Conservation (phyloP, 2,113 vertebrate genomes). For the Bolborhynchus lineola region DNA sequence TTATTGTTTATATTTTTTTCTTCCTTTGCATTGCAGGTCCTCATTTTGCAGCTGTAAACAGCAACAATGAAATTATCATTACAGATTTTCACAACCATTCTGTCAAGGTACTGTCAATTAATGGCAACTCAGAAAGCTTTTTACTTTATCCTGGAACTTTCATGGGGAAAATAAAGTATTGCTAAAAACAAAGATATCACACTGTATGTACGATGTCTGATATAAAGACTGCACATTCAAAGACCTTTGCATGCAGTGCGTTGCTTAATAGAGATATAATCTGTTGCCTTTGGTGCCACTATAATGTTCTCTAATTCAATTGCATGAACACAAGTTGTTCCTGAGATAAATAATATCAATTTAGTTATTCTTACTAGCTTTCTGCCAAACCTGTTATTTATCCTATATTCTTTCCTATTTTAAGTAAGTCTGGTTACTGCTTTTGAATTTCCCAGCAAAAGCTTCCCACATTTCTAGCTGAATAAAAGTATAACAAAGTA, state of each 20-base stretch:
- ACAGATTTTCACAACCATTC: conserved; percentile 99
- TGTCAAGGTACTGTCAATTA: conserved; percentile 86
- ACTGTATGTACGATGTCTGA: background rate
- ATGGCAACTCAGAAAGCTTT: background rate
- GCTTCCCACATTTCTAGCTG: background rate
- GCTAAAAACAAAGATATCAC: background rate
- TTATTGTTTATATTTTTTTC: background rate
- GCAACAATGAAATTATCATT: conserved; percentile 97
- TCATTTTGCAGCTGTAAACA: conserved; percentile 94
- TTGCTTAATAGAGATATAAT: background rate
- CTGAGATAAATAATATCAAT: background rate
- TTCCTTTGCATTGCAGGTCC: conserved; percentile 80
- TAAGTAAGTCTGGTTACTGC: background rate
- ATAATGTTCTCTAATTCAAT: background rate
- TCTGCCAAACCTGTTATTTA: background rate
- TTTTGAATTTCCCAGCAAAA: background rate
- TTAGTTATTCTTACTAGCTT: background rate
- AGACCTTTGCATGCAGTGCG: background rate
- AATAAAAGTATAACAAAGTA: background rate
- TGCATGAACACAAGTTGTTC: background rate
- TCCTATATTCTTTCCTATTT: background rate
- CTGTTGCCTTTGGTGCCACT: background rate
- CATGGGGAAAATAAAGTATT: background rate
- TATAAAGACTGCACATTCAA: background rate
- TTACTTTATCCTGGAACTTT: background rate